Conservation (phyloP, 2,888 invertebrate genomes). For the Dendrolimus houi region DNA sequence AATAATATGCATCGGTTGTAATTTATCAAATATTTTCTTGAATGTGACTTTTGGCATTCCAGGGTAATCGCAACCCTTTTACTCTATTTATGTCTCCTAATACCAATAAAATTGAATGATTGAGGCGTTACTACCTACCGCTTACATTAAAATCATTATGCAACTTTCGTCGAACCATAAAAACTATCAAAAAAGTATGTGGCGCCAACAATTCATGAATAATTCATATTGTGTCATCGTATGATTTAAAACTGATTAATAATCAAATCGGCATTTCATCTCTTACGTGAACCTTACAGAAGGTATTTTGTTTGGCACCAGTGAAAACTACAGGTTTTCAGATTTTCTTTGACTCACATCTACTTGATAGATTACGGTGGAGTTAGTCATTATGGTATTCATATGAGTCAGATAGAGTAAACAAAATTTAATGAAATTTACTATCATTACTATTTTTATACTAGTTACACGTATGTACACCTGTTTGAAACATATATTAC, state of each 20-base stretch:
- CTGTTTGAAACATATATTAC: too few relatives aligned
- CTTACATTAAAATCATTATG: not conserved
- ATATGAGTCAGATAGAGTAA: slow-evolving; percentile 46
- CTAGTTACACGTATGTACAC: too few relatives aligned
- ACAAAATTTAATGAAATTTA: slow-evolving; percentile 7
- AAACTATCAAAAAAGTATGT: not conserved
- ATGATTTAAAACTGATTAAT: slow-evolving; percentile 3
- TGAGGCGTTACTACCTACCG: not conserved
- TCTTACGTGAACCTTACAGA: slow-evolving; percentile 7
- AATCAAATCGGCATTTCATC: slow-evolving; percentile 6
- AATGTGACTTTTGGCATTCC: too few relatives aligned
- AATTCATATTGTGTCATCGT: not conserved
- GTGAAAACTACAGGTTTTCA: slow-evolving; percentile 29
- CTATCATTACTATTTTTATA: too few relatives aligned
- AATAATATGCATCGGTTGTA: too few relatives aligned
- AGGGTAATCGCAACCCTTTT: too few relatives aligned
- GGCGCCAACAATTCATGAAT: not conserved
- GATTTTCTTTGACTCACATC: slow-evolving; percentile 44
- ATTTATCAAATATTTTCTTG: too few relatives aligned
- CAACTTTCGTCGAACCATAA: not conserved
- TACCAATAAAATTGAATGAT: too few relatives aligned
- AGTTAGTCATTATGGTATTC: slow-evolving; percentile 52
- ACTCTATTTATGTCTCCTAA: too few relatives aligned
- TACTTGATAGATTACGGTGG: slow-evolving; percentile 19
- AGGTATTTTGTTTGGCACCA: slow-evolving; percentile 25